phyloP scores from a whole-genome alignment of 2,113 vertebrate species.

The Osmerus eperlanus region DNA sequence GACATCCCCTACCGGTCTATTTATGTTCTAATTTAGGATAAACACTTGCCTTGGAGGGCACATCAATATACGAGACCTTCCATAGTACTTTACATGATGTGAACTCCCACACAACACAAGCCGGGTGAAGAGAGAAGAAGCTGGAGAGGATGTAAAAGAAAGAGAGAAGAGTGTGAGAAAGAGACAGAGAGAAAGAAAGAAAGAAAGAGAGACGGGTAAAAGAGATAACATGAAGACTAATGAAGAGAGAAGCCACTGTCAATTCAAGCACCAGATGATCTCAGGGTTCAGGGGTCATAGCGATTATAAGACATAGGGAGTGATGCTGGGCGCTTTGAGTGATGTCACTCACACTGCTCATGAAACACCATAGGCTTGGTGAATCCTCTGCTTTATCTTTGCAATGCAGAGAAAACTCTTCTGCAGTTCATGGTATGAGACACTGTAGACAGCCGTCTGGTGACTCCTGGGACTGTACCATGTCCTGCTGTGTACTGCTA shows the following conservation, averaged over 20 bases:
- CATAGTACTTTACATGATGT: too few relatives aligned
- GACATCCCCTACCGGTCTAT: too few relatives aligned
- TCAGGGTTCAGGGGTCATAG: constrained; percentile 8
- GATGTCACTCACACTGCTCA: neutral
- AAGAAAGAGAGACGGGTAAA: neutral
- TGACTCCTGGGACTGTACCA: too few relatives aligned
- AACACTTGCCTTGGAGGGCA: too few relatives aligned
- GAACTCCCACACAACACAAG: neutral
- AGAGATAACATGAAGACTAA: neutral
- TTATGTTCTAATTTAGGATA: too few relatives aligned
- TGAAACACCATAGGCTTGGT: neutral
- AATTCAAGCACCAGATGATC: neutral
- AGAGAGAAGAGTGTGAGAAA: constrained; percentile 1
- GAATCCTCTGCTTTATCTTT: neutral
- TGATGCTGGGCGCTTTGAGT: neutral
- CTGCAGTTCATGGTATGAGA: too few relatives aligned
- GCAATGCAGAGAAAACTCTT: too few relatives aligned
- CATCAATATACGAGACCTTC: too few relatives aligned
- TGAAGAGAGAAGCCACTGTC: too few relatives aligned
- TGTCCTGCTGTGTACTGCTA: too few relatives aligned
- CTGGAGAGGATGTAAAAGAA: neutral
- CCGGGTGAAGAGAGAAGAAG: neutral
- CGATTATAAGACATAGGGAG: neutral
- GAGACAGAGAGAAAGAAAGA: neutral
- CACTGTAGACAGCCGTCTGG: too few relatives aligned